Conservation (phyloP, 2,888 invertebrate species). For the Tachina fera region DNA sequence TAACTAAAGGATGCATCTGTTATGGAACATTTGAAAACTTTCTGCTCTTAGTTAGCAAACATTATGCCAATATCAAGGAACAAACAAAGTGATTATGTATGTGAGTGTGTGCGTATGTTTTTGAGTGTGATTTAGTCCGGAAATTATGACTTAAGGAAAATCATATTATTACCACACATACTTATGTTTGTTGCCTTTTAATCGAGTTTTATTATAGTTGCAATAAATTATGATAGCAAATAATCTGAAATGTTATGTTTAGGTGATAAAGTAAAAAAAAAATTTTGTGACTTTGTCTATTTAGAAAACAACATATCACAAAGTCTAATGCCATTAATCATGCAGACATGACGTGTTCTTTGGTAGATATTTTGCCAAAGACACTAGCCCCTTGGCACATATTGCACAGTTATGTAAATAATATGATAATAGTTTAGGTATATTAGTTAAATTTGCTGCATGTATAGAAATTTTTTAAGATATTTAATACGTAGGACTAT, state of each 20-base stretch:
- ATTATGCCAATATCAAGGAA: conserved; percentile 7
- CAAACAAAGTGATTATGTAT: background rate
- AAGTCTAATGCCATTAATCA: too few relatives aligned
- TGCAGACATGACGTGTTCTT: too few relatives aligned
- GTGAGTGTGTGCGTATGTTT: too few relatives aligned
- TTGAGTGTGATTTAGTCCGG: conserved; percentile 5
- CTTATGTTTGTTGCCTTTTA: conserved; percentile 39
- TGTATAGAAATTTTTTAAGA: too few relatives aligned
- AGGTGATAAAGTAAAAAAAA: background rate
- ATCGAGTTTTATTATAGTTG: conserved; percentile 27
- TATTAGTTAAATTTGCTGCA: too few relatives aligned
- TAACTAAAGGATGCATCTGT: conserved; percentile 3
- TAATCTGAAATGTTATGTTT: conserved; percentile 12
- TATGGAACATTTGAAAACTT: conserved; percentile 5
- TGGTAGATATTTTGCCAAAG: too few relatives aligned
- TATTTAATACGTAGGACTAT: too few relatives aligned
- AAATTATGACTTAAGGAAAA: conserved; percentile 24
- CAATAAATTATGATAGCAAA: conserved; percentile 24
- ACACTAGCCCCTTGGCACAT: too few relatives aligned
- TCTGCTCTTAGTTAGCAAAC: conserved; percentile 17
- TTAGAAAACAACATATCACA: background rate
- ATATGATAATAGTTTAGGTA: too few relatives aligned
- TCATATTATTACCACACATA: conserved; percentile 24
- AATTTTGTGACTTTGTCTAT: background rate
- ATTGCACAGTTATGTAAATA: too few relatives aligned